phyloP scores from a whole-genome alignment of 2,113 vertebrate genomes.

The Todiramphus chloris region DNA sequence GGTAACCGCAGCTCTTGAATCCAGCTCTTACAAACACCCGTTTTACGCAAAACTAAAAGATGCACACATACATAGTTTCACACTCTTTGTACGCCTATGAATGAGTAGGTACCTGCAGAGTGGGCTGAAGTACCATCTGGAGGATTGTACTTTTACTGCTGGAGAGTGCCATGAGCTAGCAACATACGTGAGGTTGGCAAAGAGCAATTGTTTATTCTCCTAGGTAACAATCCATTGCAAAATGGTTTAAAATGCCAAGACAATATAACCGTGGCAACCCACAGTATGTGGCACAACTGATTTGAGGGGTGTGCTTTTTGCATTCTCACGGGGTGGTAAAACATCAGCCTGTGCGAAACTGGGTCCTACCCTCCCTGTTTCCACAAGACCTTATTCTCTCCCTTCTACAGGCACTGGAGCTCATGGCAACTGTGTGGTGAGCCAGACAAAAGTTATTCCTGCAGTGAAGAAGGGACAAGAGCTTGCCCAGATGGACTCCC shows the following conservation, averaged over 20 bases:
- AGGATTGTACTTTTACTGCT: background rate
- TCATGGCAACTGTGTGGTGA: background rate
- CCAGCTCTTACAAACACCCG: background rate
- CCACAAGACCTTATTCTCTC: background rate
- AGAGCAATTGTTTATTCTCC: conserved; percentile 9
- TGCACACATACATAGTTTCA: background rate
- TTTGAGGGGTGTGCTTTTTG: background rate
- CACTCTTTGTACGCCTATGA: background rate
- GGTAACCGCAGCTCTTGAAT: background rate
- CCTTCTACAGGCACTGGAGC: background rate
- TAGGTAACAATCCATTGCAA: background rate
- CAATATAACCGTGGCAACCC: background rate
- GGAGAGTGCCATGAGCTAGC: background rate
- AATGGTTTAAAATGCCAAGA: background rate
- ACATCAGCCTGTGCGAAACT: background rate
- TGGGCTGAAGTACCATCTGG: background rate
- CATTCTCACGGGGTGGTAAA: background rate
- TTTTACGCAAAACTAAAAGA: background rate
- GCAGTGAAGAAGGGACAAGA: background rate
- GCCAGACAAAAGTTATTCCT: background rate
- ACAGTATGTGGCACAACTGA: background rate
- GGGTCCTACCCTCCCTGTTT: background rate
- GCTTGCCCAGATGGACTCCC: background rate
- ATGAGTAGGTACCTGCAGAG: background rate
- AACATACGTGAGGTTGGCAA: accelerated